Base-by-base conservation (phyloP, 2,797 vertebrate genomes). In the Coregonus suidteri region DNA sequence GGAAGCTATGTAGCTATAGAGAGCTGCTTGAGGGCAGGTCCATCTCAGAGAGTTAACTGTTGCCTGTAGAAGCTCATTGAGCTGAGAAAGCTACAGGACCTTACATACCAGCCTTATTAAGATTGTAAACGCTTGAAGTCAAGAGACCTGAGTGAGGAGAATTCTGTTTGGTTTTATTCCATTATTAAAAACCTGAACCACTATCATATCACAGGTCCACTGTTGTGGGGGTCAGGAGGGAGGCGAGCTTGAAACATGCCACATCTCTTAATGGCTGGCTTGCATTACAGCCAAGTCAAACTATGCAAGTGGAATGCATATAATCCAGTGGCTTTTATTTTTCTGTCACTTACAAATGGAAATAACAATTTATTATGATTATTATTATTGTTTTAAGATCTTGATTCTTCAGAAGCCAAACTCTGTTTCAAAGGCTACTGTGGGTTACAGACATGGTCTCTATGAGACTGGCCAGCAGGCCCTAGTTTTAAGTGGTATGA, bases 401-500 rank as follows among this genome's bases (percentile, higher is more conserved):
- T 97, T 95, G 96, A 97, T 96, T 96, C 96, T 96, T 96, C 96
- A 96, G 96, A 97, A 97, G 97, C 96, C 96, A 91, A 64, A 95
- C 94, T 95, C 96, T 94, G 95, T 96, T 95, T 94, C 96, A 95
- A 94, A 94, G 96, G 95, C 96, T 96, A 97, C 95, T 94, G 96
- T 95, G 95, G 93, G 97, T 97, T 25, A 97, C 96, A 96, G 97
- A 97, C 96, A 96, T 99, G 95, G 98, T 99, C 98, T 99, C 98
- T 97, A 96, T 99, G 98, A 99, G 96, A 97, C 96, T 95, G 95
- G 86, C 95, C 94, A 95, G 94, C 95, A 95, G 96, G 97, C 97
- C 97, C 97, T 95, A 97, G 96, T 98, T 98, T 97, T 98, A 98
- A 97, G 97, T 97, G 97, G 97, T 99, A 98, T 97, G 97, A 99